phyloP scores from a whole-genome alignment of 2,888 invertebrate genomes.

The Platypus cylindrus region DNA sequence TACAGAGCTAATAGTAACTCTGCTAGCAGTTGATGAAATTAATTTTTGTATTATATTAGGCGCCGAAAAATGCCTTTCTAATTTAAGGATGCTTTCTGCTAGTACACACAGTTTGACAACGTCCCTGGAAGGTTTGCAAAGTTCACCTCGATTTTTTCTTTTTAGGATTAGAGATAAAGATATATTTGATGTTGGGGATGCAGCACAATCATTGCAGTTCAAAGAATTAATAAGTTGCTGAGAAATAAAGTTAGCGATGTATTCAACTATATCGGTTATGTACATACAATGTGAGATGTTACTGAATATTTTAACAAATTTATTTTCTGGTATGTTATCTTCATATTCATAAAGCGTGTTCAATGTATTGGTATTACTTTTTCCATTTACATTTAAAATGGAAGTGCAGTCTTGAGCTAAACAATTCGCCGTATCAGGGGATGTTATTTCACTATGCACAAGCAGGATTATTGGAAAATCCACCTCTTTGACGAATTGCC shows the following conservation, averaged over 20 bases:
- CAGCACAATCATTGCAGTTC: slow-evolving; percentile 8
- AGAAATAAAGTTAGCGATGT: slow-evolving; percentile 12
- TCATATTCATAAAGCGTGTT: slow-evolving; percentile 1
- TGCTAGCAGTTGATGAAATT: slow-evolving; percentile 1
- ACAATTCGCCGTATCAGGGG: slow-evolving; percentile 10
- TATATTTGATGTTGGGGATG: not conserved
- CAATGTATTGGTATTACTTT: not conserved
- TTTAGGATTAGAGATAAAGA: slow-evolving; percentile 4
- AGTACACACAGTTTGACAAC: slow-evolving; percentile 10
- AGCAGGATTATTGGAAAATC: slow-evolving; percentile 16
- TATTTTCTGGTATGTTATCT: no score
- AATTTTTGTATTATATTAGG: slow-evolving; percentile 5
- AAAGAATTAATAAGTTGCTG: slow-evolving; percentile 6
- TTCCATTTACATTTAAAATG: slow-evolving; percentile 8
- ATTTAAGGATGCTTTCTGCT: slow-evolving; percentile 9
- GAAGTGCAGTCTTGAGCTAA: slow-evolving; percentile 7
- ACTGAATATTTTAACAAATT: no score
- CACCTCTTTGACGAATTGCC: slow-evolving; percentile 13
- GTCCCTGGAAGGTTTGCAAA: slow-evolving; percentile 7
- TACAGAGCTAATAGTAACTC: not conserved
- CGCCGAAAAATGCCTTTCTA: slow-evolving; percentile 2
- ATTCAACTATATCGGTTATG: slow-evolving; percentile 7
- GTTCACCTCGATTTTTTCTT: slow-evolving; percentile 9
- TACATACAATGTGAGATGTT: slow-evolving; percentile 8
- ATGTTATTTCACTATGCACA: slow-evolving; percentile 8